A percentile compares a stretch with the other conserved stretches of the same genome.
These are phyloP conservation scores for Carollia perspicillata DNA, from an alignment of 2,113 vertebrate genomes.

Conservation along the genomic window DNA sequence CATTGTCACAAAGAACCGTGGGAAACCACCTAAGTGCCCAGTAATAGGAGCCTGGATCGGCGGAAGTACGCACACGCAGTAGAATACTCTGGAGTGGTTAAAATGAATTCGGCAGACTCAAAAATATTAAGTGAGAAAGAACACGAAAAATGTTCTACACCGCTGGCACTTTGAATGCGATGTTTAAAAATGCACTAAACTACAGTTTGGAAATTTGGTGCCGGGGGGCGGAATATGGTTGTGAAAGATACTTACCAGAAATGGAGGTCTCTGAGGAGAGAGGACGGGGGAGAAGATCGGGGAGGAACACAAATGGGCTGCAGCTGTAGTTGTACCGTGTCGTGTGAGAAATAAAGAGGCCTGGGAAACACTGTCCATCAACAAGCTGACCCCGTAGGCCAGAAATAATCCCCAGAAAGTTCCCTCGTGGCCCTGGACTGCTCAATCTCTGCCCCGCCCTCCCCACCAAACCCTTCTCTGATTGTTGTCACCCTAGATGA, in stretches of 20 bases:
- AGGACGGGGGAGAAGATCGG: neutral
- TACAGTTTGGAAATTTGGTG: neutral
- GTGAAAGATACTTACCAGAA: neutral
- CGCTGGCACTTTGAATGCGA: neutral
- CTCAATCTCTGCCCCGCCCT: neutral
- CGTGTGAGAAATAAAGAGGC: neutral
- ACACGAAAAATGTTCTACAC: neutral
- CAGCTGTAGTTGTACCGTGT: neutral
- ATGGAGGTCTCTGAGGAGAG: neutral
- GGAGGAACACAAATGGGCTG: neutral
- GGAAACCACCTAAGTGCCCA: slow-evolving; percentile 19
- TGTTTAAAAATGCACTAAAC: neutral
- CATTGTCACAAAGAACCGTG: neutral
- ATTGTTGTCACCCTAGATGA: neutral
- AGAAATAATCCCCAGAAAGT: neutral
- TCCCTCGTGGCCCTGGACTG: neutral
- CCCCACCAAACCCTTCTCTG: neutral
- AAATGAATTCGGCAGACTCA: neutral
- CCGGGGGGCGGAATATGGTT: too few relatives aligned
- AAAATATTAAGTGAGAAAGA: neutral
- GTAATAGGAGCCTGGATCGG: neutral
- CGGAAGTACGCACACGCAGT: fast-evolving
- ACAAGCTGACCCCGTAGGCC: neutral
- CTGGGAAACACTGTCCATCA: neutral
- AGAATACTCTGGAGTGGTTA: neutral